A percentile compares a stretch with the other conserved stretches of the same genome.
These are phyloP conservation scores for Chondrosia reniformis DNA, from an alignment of 37 sponge, comb jelly and placozoan species.

Conservation along the genomic window DNA sequence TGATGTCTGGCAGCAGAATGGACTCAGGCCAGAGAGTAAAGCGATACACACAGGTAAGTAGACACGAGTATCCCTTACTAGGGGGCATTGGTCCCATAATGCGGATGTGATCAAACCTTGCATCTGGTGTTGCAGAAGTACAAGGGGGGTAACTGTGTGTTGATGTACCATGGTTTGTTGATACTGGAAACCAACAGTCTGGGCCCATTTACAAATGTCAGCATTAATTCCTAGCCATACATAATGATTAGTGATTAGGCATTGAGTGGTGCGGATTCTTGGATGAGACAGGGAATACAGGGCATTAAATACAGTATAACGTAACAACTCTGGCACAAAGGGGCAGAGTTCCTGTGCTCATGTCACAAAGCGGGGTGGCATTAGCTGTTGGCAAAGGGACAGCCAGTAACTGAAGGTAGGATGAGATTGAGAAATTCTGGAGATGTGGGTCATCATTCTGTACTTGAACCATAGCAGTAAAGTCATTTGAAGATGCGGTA, in stretches of 20 bases:
- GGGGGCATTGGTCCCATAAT: constrained; percentile 47
- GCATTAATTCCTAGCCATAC: constrained; percentile 52
- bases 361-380: constrained; percentile 12
- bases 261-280: constrained; percentile 46
- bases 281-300: constrained; percentile 43
- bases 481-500: neutral
- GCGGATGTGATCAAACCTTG: constrained; percentile 37
- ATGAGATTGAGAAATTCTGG: neutral
- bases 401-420: neutral
- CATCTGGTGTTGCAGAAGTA: constrained; percentile 30
- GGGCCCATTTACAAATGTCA: constrained; percentile 35
- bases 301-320: constrained; percentile 26
- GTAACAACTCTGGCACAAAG: constrained; percentile 3
- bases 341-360: constrained; percentile 21
- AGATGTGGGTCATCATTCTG: too few relatives aligned
- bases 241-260: constrained; percentile 28
- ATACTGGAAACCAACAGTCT: constrained; percentile 32
- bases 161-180: constrained; percentile 40
- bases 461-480: neutral
- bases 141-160: constrained; percentile 39
- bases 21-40: constrained; percentile 46
- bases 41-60: constrained; percentile 43
- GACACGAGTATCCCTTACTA: constrained; percentile 35
- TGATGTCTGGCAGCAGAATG: constrained; percentile 29
- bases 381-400: neutral